Evolutionary conservation across 2,888 invertebrate genomes (phyloP).

Genomic region (Agrochola lychnidis): DNA sequence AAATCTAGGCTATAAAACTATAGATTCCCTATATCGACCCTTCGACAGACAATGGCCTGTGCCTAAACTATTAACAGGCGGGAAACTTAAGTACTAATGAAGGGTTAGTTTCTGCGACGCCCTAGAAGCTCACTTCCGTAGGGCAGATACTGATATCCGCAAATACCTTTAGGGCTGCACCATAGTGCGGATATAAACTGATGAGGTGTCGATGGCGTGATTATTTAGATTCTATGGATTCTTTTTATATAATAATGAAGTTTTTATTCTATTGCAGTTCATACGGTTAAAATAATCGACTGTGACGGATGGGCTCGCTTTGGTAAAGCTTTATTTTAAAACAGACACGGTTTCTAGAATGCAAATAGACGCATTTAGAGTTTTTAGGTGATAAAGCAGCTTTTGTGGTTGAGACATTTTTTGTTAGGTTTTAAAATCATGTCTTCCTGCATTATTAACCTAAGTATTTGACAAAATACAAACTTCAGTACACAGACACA

Average conservation of each 20-base stretch:
- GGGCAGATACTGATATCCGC: conserved; percentile 44
- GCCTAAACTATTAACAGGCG: conserved; percentile 29
- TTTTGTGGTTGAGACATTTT: background rate
- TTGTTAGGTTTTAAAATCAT: background rate
- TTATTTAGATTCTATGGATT: background rate
- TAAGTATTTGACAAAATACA: background rate
- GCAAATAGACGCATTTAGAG: background rate
- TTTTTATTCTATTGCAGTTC: background rate
- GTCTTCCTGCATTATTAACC: background rate
- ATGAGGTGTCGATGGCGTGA: background rate
- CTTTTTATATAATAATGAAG: background rate
- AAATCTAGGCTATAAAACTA: background rate
- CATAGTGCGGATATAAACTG: conserved; percentile 6
- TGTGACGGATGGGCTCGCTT: background rate
- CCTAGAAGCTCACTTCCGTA: conserved; percentile 58
- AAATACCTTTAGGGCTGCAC: conserved; percentile 34
- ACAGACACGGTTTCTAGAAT: background rate
- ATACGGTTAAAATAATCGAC: conserved; percentile 2
- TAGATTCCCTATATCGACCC: background rate
- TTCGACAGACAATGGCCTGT: conserved; percentile 1
- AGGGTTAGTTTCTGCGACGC: conserved; percentile 51
- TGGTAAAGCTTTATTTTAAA: background rate
- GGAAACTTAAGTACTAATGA: conserved; percentile 40
- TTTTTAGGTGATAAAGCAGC: background rate
- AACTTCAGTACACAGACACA: background rate